Base-by-base conservation (phyloP, 2,888 invertebrate species). In the Eilema depressum region DNA sequence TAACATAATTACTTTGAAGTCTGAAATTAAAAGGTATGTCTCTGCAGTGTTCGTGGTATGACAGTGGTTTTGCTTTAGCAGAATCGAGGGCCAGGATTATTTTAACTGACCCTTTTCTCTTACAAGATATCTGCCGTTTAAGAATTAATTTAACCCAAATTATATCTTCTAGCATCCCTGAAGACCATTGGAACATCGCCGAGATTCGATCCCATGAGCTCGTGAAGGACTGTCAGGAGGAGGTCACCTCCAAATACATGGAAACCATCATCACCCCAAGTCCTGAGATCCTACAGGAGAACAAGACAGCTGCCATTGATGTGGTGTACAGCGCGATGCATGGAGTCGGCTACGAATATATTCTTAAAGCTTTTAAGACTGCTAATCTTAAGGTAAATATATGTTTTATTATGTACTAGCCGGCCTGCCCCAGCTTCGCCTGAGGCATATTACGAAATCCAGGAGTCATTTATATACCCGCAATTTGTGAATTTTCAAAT, bases 281-380 rank as follows among this genome's bases (percentile, higher is more conserved):
- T 26, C 89, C 96, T 41, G 95, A 95, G 3, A 90, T 96, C 14
- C 81, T 96, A 53, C 92, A 96, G 59, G 88, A 96, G 56, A 97
- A 97, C 81, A 90, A 89, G 60, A 94, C 92, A 25, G 96, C 96
- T 0, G 89, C 94, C 0, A 87, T 98, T 0, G 96, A 96, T 67
- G 97, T 98, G 76, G 98, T 98, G 0, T 99, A 99, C 88, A 99
- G 99, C 17, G 98, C 99, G 0, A 99, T 99, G 98, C 99, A 99
- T 89, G 99, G 99, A 7, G 99, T 99, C 7, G 99, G 99, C 0
- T 97, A 98, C 87, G 93, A 96, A 3, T 99, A 96, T 86, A 96
- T 99, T 73, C 90, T 96, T 70, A 95, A 96, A 80, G 98, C 98
- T 2, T 98, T 99, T 86, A 93, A 97, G 76, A 91, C 94, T 14